Evolutionary conservation across 2,113 vertebrate species (phyloP), one percentile per base, ranked within the genome.

Genomic region (Myotis davidii): DNA sequence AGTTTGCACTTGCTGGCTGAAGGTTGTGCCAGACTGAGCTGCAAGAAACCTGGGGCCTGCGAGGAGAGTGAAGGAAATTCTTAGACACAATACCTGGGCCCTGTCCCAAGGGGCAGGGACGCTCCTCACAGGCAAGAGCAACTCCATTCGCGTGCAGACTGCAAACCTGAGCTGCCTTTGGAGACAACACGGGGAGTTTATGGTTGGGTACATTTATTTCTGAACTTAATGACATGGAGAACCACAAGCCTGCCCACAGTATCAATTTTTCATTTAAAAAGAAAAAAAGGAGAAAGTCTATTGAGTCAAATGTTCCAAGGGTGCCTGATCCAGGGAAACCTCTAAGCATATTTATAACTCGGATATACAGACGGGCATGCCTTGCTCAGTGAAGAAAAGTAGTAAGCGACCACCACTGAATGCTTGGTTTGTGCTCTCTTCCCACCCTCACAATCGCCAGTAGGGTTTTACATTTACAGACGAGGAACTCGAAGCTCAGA

Each of bases 271-370:
- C 45, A 90, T 74, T 76, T 76, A 76, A 32, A 37, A 45, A 76
- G 52, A 73, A 79, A 77, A 77, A 64, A 76, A 54, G 42, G 27
- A 91, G 84, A 96, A 89, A 95, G 70, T 37, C 59, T 73, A 84
- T 87, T 69, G 85, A 95, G 85, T 95, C 90, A 85, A 97, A 92
- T 85, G 88, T 94, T 97, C 97, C 95, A 92, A 96, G 65, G 87
- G 73, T 6, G n/a, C 65, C 70, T 77, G 84, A 45, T 84, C 67
- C 59, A 67, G 54, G 65, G 94, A 94, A 96, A 91, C 67, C 76
- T 96, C 76, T 48, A 34, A 45, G 77, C 27, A 29, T 96, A 96
- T 97, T 95, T 97, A 92, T 90, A 96, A 27, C 77, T 54, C 72
- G 32, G 37, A 25, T 87, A 42, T 45, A 91, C 25, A 73, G 61